phyloP scores from a whole-genome alignment of 2,113 vertebrate genomes.

The Malaclemys terrapin region DNA sequence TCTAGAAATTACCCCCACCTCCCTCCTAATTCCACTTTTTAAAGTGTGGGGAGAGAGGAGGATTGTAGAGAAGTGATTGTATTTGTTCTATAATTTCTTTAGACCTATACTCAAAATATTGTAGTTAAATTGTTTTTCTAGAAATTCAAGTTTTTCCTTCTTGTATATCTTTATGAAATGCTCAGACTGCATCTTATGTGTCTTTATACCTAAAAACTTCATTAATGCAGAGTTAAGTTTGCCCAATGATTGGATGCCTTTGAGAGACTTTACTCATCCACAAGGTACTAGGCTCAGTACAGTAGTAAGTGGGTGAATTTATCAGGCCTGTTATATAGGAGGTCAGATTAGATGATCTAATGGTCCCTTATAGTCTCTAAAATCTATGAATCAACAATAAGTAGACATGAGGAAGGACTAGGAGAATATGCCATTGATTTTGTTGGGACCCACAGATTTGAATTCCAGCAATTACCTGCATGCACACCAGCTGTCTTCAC shows the following conservation, averaged over 20 bases:
- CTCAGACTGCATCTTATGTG: too few species aligned
- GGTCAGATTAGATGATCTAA: not conserved
- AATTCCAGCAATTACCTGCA: not conserved
- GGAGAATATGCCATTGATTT: not conserved
- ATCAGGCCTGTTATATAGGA: not conserved
- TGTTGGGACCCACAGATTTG: not conserved
- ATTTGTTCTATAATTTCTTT: not conserved
- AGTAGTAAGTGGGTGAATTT: not conserved
- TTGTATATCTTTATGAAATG: too few species aligned
- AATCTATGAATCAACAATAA: not conserved
- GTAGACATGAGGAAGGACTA: not conserved
- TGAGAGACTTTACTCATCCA: not conserved
- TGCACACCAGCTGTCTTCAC: not conserved
- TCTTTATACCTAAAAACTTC: too few species aligned
- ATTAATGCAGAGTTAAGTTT: too few species aligned
- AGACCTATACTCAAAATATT: too few species aligned
- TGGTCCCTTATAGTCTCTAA: not conserved
- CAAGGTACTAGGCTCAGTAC: not conserved
- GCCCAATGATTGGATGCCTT: not conserved
- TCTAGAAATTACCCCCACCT: not conserved
- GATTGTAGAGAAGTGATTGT: not conserved
- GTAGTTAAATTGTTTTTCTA: too few species aligned
- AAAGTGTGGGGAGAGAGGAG: not conserved
- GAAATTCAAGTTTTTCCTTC: too few species aligned
- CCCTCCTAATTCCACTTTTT: not conserved